A percentile compares a stretch with the other conserved stretches of the same genome.
Evolutionary conservation across 2,888 invertebrate species (phyloP).

Genomic region (Drosophila yooni): DNA sequence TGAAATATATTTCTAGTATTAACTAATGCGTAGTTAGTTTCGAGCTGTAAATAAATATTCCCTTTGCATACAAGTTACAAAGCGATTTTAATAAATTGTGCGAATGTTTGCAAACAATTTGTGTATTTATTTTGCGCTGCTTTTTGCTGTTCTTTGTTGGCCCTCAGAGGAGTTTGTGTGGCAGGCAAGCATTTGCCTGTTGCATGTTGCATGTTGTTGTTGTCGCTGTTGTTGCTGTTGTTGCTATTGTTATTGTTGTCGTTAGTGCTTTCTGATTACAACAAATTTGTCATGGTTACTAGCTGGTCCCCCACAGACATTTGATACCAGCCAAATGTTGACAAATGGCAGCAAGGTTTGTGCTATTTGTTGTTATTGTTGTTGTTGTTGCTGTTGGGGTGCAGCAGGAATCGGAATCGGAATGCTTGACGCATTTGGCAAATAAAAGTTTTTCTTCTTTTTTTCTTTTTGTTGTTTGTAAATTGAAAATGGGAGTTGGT

Average conservation of each 20-base stretch:
- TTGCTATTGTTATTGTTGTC: constrained; percentile 37
- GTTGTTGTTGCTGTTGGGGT: constrained; percentile 41
- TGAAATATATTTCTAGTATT: neutral
- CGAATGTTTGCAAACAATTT: constrained; percentile 39
- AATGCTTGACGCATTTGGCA: constrained; percentile 62
- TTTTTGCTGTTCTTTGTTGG: constrained; percentile 20
- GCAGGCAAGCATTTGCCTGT: constrained; percentile 12
- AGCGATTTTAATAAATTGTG: constrained; percentile 45
- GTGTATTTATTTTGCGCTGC: constrained; percentile 7
- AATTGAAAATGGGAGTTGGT: constrained; percentile 47
- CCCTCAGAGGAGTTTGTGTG: constrained; percentile 18
- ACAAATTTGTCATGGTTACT: constrained; percentile 65
- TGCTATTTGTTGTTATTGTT: constrained; percentile 15
- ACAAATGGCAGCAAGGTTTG: constrained; percentile 58
- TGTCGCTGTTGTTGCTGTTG: constrained; percentile 13
- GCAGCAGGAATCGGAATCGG: constrained; percentile 45
- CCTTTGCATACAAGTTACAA: constrained; percentile 20
- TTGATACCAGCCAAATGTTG: constrained; percentile 65
- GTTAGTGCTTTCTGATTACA: constrained; percentile 67
- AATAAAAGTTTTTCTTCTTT: constrained; percentile 41
- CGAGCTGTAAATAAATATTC: constrained; percentile 15
- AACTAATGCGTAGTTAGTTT: too few relatives aligned
- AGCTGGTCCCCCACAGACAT: constrained; percentile 57
- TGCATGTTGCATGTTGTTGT: constrained; percentile 14
- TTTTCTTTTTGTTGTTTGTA: constrained; percentile 19